Evolutionary conservation across 2,113 vertebrate species (phyloP).

Genomic region (Notothenia rossii): DNA sequence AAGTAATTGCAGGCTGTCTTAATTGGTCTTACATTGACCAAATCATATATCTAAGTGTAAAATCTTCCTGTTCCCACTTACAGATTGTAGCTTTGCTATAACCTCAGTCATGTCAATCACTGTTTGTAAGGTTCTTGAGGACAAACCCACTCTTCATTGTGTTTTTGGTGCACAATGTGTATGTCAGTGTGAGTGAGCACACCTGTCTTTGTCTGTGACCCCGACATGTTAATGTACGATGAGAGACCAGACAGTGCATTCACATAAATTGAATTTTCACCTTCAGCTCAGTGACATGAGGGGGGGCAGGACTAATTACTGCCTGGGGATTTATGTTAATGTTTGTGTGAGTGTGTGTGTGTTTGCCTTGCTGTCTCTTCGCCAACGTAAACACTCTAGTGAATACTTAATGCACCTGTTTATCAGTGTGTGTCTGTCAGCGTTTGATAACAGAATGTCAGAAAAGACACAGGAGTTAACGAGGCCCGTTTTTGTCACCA

Average conservation of each 20-base stretch:
- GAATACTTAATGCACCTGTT: slow-evolving; percentile 77
- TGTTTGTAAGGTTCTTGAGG: slow-evolving; percentile 12
- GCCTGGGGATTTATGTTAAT: slow-evolving; percentile 79
- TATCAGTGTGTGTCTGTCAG: slow-evolving; percentile 76
- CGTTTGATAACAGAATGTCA: slow-evolving; percentile 82
- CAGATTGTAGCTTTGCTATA: background rate
- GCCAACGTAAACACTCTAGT: slow-evolving; percentile 76
- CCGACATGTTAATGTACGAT: slow-evolving; percentile 75
- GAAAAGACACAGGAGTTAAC: slow-evolving; percentile 79
- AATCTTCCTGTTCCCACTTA: background rate
- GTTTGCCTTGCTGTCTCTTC: slow-evolving; percentile 47
- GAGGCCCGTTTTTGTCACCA: slow-evolving; percentile 66
- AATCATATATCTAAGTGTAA: background rate
- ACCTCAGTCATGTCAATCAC: background rate
- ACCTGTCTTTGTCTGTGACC: slow-evolving; percentile 50
- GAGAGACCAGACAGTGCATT: slow-evolving; percentile 71
- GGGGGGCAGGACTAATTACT: slow-evolving; percentile 93
- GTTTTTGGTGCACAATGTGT: background rate
- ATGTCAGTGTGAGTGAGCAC: slow-evolving; percentile 12
- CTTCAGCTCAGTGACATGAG: slow-evolving; percentile 87
- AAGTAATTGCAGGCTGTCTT: background rate
- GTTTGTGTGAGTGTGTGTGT: slow-evolving; percentile 21
- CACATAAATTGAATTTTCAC: slow-evolving; percentile 88
- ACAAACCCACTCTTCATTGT: background rate
- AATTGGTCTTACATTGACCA: background rate